Conservation (phyloP, 92 coral and sea anemone species). For the Ricordea florida region DNA sequence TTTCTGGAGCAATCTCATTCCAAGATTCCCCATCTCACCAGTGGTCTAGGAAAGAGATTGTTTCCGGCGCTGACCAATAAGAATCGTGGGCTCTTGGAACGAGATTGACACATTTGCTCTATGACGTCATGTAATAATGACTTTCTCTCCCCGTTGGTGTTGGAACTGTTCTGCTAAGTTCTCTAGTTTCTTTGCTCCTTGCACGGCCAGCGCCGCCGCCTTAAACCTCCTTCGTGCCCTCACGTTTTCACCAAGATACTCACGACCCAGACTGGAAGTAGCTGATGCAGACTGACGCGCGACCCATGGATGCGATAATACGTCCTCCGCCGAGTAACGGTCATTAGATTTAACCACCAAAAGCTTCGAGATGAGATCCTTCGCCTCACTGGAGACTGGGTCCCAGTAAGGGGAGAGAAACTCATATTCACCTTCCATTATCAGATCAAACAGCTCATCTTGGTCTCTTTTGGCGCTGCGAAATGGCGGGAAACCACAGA, state of each 20-base stretch:
- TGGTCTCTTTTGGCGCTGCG: conserved; percentile 98
- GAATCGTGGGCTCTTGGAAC: no score
- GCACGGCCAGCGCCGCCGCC: conserved; percentile 91
- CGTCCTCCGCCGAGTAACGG: conserved; percentile 82
- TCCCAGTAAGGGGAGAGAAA: conserved; percentile 99
- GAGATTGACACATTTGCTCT: neutral
- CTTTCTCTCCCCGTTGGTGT: conserved; percentile 87
- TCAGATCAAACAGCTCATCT: conserved; percentile 93
- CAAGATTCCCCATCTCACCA: no score
- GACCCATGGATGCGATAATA: conserved; percentile 83
- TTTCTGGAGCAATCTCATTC: no score
- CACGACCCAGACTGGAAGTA: conserved; percentile 37
- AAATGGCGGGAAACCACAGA: conserved; percentile 99
- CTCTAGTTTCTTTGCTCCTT: conserved; percentile 83
- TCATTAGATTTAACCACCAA: conserved; percentile 72
- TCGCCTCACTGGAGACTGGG: conserved; percentile 77
- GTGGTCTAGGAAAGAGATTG: no score
- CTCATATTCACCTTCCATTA: conserved; percentile 87
- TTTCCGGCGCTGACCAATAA: no score
- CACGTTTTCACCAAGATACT: conserved; percentile 40
- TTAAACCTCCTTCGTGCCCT: conserved; percentile 74
- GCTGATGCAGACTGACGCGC: conserved; percentile 41
- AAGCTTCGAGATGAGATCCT: conserved; percentile 80
- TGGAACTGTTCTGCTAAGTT: conserved; percentile 86
- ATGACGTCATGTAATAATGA: conserved; percentile 38